Conservation (phyloP, 2,888 invertebrate species). For the Tenthredo distinguenda region DNA sequence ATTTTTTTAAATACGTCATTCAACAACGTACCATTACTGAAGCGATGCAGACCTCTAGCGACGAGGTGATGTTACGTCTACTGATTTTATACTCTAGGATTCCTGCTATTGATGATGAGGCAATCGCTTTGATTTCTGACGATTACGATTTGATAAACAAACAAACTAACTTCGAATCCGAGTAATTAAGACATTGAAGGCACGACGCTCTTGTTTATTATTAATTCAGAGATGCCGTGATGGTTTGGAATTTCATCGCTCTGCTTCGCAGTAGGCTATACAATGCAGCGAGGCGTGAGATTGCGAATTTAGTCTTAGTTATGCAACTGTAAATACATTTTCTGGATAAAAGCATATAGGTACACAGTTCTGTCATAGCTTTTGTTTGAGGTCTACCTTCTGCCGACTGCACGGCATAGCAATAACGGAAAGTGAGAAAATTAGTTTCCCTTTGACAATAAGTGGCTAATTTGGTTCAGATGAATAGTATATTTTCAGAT, state of each 20-base stretch:
- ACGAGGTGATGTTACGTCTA: neutral
- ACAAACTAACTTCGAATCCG: neutral
- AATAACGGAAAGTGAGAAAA: neutral
- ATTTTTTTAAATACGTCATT: conserved; percentile 28
- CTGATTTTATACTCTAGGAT: neutral
- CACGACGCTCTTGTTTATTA: neutral
- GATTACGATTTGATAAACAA: conserved; percentile 2
- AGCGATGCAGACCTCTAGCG: neutral
- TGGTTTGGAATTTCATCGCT: neutral
- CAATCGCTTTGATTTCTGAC: neutral
- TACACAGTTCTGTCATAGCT: neutral
- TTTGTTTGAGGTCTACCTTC: neutral
- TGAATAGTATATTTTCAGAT: neutral
- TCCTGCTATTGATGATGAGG: neutral
- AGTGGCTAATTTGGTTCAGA: neutral
- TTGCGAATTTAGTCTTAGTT: neutral
- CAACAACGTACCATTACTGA: conserved; percentile 9
- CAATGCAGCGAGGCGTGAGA: neutral
- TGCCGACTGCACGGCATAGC: neutral
- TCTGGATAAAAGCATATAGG: neutral
- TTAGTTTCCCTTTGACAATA: neutral
- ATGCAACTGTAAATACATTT: neutral
- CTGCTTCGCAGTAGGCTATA: neutral
- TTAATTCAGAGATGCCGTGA: neutral
- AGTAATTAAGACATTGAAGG: neutral